These are phyloP conservation scores for Discoglossus pictus DNA, from an alignment of 2,797 vertebrate genomes.

Conservation along the genomic window DNA sequence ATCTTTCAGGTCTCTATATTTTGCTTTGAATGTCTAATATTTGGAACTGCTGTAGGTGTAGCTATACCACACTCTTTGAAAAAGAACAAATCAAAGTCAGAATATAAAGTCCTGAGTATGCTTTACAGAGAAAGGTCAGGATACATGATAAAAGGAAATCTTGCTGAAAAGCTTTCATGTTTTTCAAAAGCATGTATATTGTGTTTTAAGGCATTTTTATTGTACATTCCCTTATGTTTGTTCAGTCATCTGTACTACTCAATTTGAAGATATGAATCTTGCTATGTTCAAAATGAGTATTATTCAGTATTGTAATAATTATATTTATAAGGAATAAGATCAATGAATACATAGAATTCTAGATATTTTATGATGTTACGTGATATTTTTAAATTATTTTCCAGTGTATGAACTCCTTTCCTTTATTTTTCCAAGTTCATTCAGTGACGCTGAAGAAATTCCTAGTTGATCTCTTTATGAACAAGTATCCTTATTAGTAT, in stretches of 20 bases:
- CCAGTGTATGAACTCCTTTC: no score
- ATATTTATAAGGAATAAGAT: no score
- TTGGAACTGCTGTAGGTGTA: slow-evolving; percentile 44
- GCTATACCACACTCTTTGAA: slow-evolving; percentile 35
- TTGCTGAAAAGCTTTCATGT: slow-evolving; percentile 32
- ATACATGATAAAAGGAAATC: slow-evolving; percentile 40
- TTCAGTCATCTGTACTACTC: background rate
- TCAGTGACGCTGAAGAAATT: no score
- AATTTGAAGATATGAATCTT: background rate
- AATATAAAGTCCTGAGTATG: slow-evolving; percentile 32
- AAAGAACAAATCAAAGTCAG: slow-evolving; percentile 28
- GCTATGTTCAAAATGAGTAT: background rate
- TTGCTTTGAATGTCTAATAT: slow-evolving; percentile 39
- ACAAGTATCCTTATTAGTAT: no score
- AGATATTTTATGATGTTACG: no score
- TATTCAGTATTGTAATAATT: background rate
- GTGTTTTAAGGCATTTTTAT: slow-evolving; percentile 30
- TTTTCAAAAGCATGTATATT: slow-evolving; percentile 41
- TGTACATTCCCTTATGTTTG: slow-evolving; percentile 14
- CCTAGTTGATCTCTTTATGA: no score
- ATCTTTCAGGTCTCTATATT: slow-evolving; percentile 25
- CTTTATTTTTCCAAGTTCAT: no score
- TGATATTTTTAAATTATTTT: no score
- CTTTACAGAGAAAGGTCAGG: slow-evolving; percentile 40
- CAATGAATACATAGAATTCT: no score